These are phyloP conservation scores for Panzeria rudis DNA, from an alignment of 2,888 invertebrate species.

Conservation along the genomic window DNA sequence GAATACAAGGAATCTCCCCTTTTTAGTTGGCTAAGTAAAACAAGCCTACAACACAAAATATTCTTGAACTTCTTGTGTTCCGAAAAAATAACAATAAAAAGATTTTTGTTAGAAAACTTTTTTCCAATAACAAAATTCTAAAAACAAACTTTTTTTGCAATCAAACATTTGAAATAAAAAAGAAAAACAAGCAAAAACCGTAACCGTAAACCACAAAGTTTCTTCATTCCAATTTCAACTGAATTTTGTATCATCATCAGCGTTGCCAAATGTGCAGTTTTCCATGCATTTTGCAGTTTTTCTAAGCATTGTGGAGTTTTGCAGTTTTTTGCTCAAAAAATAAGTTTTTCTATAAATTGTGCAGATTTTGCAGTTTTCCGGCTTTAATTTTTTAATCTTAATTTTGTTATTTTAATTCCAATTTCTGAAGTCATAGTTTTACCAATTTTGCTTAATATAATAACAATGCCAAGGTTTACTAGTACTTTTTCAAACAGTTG, in stretches of 20 bases:
- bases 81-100: slow-evolving; percentile 53
- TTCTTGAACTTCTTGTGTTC: slow-evolving; percentile 37
- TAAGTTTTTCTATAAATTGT: no score
- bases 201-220: slow-evolving; percentile 67
- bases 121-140: slow-evolving; percentile 27
- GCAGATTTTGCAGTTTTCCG: no score
- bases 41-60: slow-evolving; percentile 61
- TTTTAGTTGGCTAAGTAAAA: slow-evolving; percentile 55
- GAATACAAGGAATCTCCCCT: slow-evolving; percentile 54
- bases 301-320: no score
- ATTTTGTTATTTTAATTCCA: no score
- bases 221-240: slow-evolving; percentile 57
- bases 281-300: no score
- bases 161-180: slow-evolving; percentile 44
- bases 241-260: slow-evolving; percentile 54
- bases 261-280: no score
- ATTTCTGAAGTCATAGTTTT: no score
- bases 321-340: no score
- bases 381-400: no score
- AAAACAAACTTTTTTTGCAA: slow-evolving; percentile 39
- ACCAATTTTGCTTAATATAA: no score
- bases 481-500: no score
- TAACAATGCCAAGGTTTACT: no score
- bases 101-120: slow-evolving; percentile 31
- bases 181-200: slow-evolving; percentile 67